Conservation (phyloP, 2,113 vertebrate genomes). For the Calypte anna region DNA sequence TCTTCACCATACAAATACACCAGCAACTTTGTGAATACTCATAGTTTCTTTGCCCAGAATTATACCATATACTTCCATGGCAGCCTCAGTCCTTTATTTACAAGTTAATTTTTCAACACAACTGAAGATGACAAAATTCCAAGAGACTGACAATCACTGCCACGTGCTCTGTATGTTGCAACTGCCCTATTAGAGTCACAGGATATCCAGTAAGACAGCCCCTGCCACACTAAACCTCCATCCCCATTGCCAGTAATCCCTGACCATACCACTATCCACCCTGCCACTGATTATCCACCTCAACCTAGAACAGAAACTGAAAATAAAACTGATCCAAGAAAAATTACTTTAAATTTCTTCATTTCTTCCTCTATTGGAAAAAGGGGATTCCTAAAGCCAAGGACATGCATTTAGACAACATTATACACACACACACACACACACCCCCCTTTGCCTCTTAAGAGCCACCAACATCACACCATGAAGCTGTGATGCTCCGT, state of each 20-base stretch:
- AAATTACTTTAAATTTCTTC: neutral
- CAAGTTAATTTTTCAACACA: neutral
- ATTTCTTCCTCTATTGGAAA: neutral
- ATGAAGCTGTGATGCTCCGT: neutral
- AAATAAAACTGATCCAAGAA: neutral
- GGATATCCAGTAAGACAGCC: neutral
- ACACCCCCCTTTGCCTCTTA: neutral
- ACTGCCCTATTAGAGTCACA: accelerated
- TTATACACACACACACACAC: neutral
- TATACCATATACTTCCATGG: neutral
- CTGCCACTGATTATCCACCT: neutral
- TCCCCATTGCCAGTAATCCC: neutral
- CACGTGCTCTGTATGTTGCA: neutral
- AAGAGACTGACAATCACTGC: neutral
- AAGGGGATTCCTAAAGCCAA: neutral
- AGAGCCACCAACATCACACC: neutral
- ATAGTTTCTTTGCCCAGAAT: neutral
- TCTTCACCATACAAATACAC: neutral
- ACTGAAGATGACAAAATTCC: neutral
- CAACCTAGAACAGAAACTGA: neutral
- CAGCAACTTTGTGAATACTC: neutral
- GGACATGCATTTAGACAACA: neutral
- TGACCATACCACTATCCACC: neutral
- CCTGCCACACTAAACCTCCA: neutral
- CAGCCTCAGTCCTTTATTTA: neutral